Base-by-base conservation (phyloP, 2,888 invertebrate species). In the Andrena chrysosceles region DNA sequence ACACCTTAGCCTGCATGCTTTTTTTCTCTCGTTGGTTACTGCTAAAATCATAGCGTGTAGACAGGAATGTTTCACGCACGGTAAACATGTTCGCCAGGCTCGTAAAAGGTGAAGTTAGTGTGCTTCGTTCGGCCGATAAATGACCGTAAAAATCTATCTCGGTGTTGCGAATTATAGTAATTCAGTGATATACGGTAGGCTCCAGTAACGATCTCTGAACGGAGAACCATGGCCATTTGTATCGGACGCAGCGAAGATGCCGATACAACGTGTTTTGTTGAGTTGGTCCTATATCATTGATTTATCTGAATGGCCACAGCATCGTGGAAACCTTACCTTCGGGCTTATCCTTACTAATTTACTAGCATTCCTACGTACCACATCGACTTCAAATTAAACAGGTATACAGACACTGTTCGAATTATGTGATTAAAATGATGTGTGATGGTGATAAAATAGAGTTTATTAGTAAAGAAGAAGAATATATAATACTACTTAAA, bases 181-280 rank as follows among this genome's bases (percentile, higher is more conserved):
- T 88, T 83, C 82, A 35, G 62, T 84, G 85, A 86, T 86, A 81
- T 85, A 86, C 85, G 85, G 80, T 72, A 60, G 63, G 68, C 70
- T 52, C n/a, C 82, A 79, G 85, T 84, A 88, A 88, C 88, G 81
- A 78, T 83, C 88, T 71, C 84, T 88, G 83, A 86, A 86, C 85
- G 52, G 16, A 52, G 64, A 70, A 74, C 72, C 72, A 29, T 66
- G 66, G 73, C 67, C 74, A 73, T 70, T 68, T 71, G 48, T 77
- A 84, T 83, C 66, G 70, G 80, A 74, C 68, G 69, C 71, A 29
- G 35, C 63, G 71, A 70, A 72, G 73, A 66, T 63, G 67, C 31
- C 59, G 59, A 54, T 63, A 62, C 72, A 56, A n/a, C 16, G 16
- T 49, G 67, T 78, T 71, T 70, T 69, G 70, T 71, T 62, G 29